Conservation (phyloP, 1,140 invertebrate species). For the Eubasilissa regina region DNA sequence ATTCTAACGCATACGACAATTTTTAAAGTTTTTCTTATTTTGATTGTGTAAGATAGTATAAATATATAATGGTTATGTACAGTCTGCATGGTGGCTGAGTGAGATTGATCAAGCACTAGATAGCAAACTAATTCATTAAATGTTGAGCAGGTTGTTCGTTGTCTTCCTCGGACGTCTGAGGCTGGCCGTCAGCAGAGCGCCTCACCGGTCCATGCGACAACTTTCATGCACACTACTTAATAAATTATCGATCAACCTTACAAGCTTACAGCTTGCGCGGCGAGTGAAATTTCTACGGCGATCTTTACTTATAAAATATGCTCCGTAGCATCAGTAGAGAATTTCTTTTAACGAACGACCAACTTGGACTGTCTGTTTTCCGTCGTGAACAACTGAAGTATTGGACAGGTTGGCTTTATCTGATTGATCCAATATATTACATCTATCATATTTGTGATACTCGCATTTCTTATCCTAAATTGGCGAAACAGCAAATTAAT, state of each 20-base stretch:
- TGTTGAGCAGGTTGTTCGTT: background rate
- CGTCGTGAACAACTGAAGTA: background rate
- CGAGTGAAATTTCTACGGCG: constrained; percentile 6
- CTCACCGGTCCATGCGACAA: constrained; percentile 1
- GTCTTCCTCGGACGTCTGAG: background rate
- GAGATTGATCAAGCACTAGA: background rate
- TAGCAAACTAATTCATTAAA: background rate
- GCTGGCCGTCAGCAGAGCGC: background rate
- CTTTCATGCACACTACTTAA: constrained; percentile 4
- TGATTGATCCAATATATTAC: constrained; percentile 13
- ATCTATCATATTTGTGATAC: constrained; percentile 18
- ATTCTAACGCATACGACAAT: no score
- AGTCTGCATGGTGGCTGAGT: background rate
- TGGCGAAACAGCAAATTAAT: background rate
- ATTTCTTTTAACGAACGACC: background rate
- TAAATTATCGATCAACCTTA: constrained; percentile 7
- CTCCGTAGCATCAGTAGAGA: background rate
- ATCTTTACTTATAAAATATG: background rate
- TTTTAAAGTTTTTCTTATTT: background rate
- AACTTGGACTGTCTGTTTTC: background rate
- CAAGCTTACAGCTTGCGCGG: background rate
- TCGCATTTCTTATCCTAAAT: constrained; percentile 13
- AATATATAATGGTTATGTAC: background rate
- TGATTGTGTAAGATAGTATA: background rate
- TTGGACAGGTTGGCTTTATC: constrained; percentile 11